Percentiles rank a stretch among this genome's conserved stretches.
Evolutionary conservation across 2,888 invertebrate genomes (phyloP).

Genomic region (Abscondita cerata): DNA sequence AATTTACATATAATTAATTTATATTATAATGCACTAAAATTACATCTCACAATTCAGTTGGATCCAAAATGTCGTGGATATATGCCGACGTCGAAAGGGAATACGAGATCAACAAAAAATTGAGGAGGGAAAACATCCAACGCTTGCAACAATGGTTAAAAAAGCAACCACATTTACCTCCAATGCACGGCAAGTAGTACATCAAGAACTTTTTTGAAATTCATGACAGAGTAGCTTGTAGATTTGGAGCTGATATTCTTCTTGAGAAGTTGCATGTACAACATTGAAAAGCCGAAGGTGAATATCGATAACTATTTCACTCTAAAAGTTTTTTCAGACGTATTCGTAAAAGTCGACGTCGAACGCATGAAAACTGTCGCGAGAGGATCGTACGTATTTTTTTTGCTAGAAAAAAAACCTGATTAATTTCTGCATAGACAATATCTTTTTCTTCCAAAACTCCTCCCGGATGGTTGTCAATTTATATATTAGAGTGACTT

Average conservation of each 20-base stretch:
- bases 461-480: background rate
- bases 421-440: background rate
- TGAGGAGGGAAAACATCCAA: conserved; percentile 66
- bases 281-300: background rate
- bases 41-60: no score
- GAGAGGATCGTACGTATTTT: background rate
- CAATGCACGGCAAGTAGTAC: conserved; percentile 61
- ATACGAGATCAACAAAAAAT: conserved; percentile 66
- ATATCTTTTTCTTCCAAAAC: background rate
- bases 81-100: conserved; percentile 60
- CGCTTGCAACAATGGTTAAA: conserved; percentile 68
- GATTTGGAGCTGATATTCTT: conserved; percentile 12
- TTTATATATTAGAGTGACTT: background rate
- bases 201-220: background rate
- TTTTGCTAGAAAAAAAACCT: no score
- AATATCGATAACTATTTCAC: conserved; percentile 17
- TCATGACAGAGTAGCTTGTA: background rate
- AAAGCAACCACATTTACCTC: conserved; percentile 71
- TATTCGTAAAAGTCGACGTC: background rate
- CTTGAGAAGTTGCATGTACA: conserved; percentile 9
- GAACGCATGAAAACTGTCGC: background rate
- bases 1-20: no score
- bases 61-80: conserved; percentile 3
- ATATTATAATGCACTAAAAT: no score
- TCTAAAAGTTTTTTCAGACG: background rate